phyloP scores from a whole-genome alignment of 2,888 invertebrate species.

The Melanotus villosus region DNA sequence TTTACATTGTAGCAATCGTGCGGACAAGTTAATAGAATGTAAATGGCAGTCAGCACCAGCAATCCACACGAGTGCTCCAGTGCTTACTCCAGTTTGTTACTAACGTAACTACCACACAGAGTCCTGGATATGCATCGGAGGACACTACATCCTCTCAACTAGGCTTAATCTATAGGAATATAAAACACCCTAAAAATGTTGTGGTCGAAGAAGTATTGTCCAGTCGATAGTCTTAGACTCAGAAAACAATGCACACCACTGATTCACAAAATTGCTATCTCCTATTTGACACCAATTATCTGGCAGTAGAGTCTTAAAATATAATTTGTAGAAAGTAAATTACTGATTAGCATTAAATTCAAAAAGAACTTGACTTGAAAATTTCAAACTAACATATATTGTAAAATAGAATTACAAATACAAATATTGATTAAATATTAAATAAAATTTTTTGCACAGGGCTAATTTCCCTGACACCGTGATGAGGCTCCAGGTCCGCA shows the following conservation, averaged over 20 bases:
- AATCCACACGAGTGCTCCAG: conserved; percentile 46
- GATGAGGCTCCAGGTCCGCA: conserved; percentile 65
- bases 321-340: conserved; percentile 33
- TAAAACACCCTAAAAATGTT: conserved; percentile 57
- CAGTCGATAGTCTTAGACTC: conserved; percentile 62
- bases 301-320: conserved; percentile 62
- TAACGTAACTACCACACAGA: conserved; percentile 45
- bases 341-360: conserved; percentile 52
- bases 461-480: conserved; percentile 58
- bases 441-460: conserved; percentile 59
- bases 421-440: conserved; percentile 57
- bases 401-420: conserved; percentile 61
- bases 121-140: conserved; percentile 50
- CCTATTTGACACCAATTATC: conserved; percentile 67
- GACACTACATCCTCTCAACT: conserved; percentile 51
- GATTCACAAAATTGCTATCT: conserved; percentile 62
- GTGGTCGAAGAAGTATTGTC: conserved; percentile 64
- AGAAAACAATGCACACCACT: conserved; percentile 59
- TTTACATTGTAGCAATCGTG: conserved; percentile 41
- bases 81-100: conserved; percentile 48
- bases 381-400: conserved; percentile 66
- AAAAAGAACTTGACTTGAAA: conserved; percentile 65
- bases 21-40: conserved; percentile 41
- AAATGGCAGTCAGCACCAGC: conserved; percentile 49
- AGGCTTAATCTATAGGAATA: conserved; percentile 57